Conservation (phyloP, 1,140 invertebrate species). For the Teleopsis dalmanni region DNA sequence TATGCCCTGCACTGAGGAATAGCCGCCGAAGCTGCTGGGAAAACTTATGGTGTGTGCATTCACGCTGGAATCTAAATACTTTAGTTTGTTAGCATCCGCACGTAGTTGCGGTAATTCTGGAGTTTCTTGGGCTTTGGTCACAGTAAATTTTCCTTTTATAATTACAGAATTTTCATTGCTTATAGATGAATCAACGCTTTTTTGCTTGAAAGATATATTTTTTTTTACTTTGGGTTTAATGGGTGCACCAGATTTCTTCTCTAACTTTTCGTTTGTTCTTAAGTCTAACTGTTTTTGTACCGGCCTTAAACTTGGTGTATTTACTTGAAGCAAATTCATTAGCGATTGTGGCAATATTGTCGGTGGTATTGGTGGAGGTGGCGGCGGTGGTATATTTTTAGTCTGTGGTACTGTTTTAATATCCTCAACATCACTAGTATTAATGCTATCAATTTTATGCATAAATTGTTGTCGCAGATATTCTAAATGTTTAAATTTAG, state of each 20-base stretch:
- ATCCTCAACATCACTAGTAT: conserved; percentile 34
- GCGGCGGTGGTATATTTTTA: conserved; percentile 26
- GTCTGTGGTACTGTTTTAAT: conserved; percentile 23
- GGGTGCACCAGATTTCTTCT: too few relatives aligned
- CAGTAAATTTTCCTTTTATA: conserved; percentile 36
- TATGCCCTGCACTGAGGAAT: conserved; percentile 48
- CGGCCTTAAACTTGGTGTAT: too few relatives aligned
- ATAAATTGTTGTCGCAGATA: conserved; percentile 37
- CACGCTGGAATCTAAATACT: conserved; percentile 36
- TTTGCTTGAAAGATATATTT: too few relatives aligned
- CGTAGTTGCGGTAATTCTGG: conserved; percentile 48
- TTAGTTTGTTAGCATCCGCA: conserved; percentile 42
- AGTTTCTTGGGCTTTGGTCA: conserved; percentile 45
- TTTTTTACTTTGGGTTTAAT: too few relatives aligned
- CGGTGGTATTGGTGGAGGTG: conserved; percentile 30
- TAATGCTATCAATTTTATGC: conserved; percentile 40
- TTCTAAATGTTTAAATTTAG: conserved; percentile 37
- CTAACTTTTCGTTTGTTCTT: too few relatives aligned
- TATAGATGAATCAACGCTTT: too few relatives aligned
- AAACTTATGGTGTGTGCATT: conserved; percentile 58
- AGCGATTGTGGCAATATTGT: conserved; percentile 36
- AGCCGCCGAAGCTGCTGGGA: conserved; percentile 50
- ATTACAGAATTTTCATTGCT: too few relatives aligned
- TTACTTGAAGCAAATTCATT: conserved; percentile 30
- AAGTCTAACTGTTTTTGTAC: too few relatives aligned